Conservation (phyloP, 2,113 vertebrate species). For the Pluvialis apricaria region DNA sequence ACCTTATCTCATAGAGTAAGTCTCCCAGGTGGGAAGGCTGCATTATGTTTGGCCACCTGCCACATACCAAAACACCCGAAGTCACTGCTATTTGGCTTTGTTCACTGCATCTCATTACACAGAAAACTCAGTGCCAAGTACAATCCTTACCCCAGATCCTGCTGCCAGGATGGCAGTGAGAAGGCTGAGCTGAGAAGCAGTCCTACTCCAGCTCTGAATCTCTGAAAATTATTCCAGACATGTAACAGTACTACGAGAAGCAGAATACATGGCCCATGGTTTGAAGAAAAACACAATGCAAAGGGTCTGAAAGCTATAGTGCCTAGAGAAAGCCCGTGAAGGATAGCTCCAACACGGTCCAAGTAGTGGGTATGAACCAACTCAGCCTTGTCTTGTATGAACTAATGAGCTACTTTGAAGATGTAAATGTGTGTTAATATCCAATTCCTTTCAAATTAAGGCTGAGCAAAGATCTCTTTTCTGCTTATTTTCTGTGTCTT, state of each 20-base stretch:
- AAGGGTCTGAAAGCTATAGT: background rate
- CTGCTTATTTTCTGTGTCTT: background rate
- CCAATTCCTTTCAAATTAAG: background rate
- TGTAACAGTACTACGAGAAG: background rate
- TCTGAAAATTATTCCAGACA: background rate
- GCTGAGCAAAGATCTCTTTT: background rate
- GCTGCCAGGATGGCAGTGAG: background rate
- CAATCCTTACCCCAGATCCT: background rate
- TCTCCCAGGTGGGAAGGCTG: background rate
- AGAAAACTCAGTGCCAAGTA: background rate
- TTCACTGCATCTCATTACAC: background rate
- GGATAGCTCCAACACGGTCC: background rate
- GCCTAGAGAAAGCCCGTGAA: too few species aligned
- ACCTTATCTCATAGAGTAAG: background rate
- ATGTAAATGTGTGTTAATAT: too few species aligned
- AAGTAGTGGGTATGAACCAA: background rate
- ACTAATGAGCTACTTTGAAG: background rate
- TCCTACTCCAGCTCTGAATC: background rate
- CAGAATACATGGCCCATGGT: fast-evolving
- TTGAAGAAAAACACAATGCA: background rate
- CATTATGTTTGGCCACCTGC: background rate
- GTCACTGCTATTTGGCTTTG: background rate
- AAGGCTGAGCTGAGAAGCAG: background rate
- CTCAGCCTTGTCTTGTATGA: background rate
- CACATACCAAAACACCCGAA: background rate